Conservation (phyloP, 1,140 invertebrate species). For the Drosophila nikananu region DNA sequence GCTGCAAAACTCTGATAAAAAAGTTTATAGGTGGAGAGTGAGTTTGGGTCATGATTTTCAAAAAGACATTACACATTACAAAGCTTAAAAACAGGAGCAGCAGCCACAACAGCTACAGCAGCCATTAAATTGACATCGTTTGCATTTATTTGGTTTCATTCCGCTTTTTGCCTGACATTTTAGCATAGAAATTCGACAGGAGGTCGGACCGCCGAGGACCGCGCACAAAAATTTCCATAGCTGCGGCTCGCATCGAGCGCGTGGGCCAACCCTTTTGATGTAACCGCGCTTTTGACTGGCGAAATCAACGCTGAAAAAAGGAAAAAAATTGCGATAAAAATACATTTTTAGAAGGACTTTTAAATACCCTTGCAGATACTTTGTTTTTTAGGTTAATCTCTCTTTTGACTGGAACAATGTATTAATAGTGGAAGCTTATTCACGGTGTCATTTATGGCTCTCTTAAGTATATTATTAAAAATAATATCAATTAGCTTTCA, state of each 20-base stretch:
- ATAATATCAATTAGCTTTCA: no score
- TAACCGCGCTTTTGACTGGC: slow-evolving; percentile 73
- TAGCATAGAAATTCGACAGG: slow-evolving; percentile 82
- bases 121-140: slow-evolving; percentile 81
- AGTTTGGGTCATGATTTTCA: slow-evolving; percentile 52
- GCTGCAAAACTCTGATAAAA: slow-evolving; percentile 70
- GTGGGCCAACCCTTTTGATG: slow-evolving; percentile 79
- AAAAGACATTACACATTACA: slow-evolving; percentile 76
- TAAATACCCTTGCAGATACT: slow-evolving; percentile 22
- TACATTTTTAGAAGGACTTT: background rate
- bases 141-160: slow-evolving; percentile 80
- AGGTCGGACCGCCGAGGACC: slow-evolving; percentile 26
- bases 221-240: slow-evolving; percentile 75
- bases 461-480: background rate
- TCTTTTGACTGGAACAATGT: background rate
- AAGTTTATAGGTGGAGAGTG: slow-evolving; percentile 63
- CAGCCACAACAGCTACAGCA: slow-evolving; percentile 67
- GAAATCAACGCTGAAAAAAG: slow-evolving; percentile 68
- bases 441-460: background rate
- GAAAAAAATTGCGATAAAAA: slow-evolving; percentile 28
- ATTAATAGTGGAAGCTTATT: background rate
- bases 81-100: slow-evolving; percentile 32
- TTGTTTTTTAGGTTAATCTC: background rate
- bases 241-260: slow-evolving; percentile 38
- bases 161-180: slow-evolving; percentile 69